A percentile compares a stretch with the other conserved stretches of the same genome.
Conservation (phyloP, 2,113 vertebrate species). For the Falco punctatus region DNA sequence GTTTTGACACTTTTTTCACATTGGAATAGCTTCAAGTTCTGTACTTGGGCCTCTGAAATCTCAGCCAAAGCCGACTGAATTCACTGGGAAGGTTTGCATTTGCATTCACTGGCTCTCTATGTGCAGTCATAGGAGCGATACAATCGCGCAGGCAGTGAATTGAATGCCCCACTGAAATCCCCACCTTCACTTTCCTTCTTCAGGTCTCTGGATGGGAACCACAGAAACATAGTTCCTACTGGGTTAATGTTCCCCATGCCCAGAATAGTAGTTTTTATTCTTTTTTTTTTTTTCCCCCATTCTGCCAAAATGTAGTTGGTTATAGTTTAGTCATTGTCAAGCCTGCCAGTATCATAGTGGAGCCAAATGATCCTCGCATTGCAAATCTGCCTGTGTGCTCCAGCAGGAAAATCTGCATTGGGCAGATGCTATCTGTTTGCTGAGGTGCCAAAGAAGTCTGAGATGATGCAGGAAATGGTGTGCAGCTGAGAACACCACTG, state of each 20-base stretch:
- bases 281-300: neutral
- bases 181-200: neutral
- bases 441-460: neutral
- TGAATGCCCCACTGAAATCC: neutral
- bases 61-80: neutral
- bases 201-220: neutral
- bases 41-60: neutral
- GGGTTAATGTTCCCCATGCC: neutral
- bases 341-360: neutral
- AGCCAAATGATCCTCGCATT: neutral
- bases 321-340: neutral
- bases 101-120: neutral
- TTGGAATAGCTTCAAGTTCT: neutral
- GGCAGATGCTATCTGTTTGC: neutral
- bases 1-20: neutral
- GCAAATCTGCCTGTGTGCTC: neutral
- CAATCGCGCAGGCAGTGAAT: neutral
- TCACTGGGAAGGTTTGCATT: neutral
- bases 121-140: accelerated
- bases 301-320: neutral
- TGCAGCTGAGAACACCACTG: neutral
- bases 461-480: neutral
- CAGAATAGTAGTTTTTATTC: neutral
- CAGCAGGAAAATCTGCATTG: neutral
- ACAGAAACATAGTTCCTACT: neutral